These are phyloP conservation scores for Henricia sp. DNA, from an alignment of 53 echinoderm and acorn worm species.

Conservation along the genomic window DNA sequence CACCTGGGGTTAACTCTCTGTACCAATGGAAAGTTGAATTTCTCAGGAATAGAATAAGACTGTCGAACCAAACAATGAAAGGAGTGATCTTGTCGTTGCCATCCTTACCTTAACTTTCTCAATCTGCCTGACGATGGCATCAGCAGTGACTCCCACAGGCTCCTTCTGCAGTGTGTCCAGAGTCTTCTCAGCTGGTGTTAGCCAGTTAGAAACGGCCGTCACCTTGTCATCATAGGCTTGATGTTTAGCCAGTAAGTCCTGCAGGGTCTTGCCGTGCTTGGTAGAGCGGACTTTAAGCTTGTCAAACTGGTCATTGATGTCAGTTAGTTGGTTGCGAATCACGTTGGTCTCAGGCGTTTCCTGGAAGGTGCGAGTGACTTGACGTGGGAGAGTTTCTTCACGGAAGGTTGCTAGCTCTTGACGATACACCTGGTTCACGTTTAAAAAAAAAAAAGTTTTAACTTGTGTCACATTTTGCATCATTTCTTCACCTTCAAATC, in stretches of 20 bases:
- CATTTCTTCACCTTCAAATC: too few species aligned
- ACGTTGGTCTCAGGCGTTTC: constrained; percentile 77
- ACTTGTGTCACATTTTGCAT: too few species aligned
- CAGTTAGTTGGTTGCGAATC: constrained; percentile 71
- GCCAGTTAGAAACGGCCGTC: constrained; percentile 68
- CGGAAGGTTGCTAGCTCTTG: constrained; percentile 90
- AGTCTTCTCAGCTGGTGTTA: constrained; percentile 72
- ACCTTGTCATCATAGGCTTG: constrained; percentile 73
- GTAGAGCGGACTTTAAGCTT: constrained; percentile 81
- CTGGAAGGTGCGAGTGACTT: constrained; percentile 78
- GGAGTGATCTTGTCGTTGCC: too few species aligned
- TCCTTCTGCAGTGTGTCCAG: constrained; percentile 79
- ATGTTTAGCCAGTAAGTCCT: constrained; percentile 79
- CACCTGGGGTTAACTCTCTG: too few species aligned
- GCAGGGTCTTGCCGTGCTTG: constrained; percentile 74
- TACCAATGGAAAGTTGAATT: too few species aligned
- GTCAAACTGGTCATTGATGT: constrained; percentile 77
- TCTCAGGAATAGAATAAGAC: too few species aligned
- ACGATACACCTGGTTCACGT: constrained; percentile 68
- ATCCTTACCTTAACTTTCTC: constrained; percentile 83
- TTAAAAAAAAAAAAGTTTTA: background rate
- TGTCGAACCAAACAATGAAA: too few species aligned
- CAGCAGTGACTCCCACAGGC: constrained; percentile 80
- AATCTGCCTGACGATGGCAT: constrained; percentile 83
- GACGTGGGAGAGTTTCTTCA: constrained; percentile 81